These are phyloP conservation scores for Pseudocheirus occidentalis DNA, from an alignment of 2,797 vertebrate genomes.

Conservation along the genomic window DNA sequence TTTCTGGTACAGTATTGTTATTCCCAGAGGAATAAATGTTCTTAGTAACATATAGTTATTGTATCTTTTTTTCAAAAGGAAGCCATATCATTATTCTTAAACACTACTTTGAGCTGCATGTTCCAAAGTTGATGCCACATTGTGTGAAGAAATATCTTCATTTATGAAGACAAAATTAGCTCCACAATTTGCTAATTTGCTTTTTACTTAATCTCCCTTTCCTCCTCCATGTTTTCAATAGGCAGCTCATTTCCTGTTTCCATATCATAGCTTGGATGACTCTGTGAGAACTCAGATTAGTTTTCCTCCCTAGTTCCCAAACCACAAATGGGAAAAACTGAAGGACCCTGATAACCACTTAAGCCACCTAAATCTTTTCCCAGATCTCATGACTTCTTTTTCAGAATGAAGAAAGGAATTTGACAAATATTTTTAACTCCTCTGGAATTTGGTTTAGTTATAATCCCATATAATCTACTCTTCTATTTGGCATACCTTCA, in stretches of 20 bases:
- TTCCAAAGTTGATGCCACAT: conserved; percentile 55
- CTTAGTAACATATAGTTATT: conserved; percentile 25
- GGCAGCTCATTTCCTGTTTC: conserved; percentile 66
- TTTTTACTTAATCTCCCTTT: conserved; percentile 58
- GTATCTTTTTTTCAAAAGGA: conserved; percentile 45
- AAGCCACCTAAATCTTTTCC: conserved; percentile 63
- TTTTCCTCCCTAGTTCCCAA: conserved; percentile 53
- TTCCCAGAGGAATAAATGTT: conserved; percentile 44
- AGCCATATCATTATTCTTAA: conserved; percentile 26
- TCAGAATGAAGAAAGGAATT: conserved; percentile 35
- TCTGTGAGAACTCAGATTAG: conserved; percentile 44
- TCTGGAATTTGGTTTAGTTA: conserved; percentile 70
- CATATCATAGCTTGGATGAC: conserved; percentile 24
- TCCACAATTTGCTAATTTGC: conserved; percentile 52
- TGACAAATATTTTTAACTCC: conserved; percentile 50
- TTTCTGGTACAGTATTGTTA: conserved; percentile 13
- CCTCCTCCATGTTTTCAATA: conserved; percentile 61
- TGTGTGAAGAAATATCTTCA: conserved; percentile 14
- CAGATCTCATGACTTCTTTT: conserved; percentile 40
- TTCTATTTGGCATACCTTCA: conserved; percentile 23
- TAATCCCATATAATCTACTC: conserved; percentile 44
- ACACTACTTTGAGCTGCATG: neutral
- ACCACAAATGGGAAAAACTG: conserved; percentile 53
- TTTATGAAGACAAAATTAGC: conserved; percentile 42
- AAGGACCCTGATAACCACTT: neutral